phyloP scores from a whole-genome alignment of 2,113 vertebrate species.

The Phasianus colchicus region DNA sequence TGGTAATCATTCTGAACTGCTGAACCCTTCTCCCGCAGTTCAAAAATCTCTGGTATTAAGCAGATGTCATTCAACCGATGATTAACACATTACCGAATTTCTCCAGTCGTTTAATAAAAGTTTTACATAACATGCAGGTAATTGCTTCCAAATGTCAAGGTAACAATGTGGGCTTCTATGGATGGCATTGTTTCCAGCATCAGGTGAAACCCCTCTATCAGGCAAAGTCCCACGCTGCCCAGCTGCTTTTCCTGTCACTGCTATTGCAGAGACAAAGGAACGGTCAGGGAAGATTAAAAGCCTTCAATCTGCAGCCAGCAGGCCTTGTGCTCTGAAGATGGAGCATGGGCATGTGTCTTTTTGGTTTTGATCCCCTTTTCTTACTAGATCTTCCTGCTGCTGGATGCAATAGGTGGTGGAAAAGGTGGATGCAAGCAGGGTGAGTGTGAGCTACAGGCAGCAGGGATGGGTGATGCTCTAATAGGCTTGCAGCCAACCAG shows the following conservation, averaged over 20 bases:
- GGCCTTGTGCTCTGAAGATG: neutral
- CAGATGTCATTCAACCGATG: constrained; percentile 66
- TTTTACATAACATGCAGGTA: constrained; percentile 63
- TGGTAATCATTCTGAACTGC: constrained; percentile 65
- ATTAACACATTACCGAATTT: constrained; percentile 74
- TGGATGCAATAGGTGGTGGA: neutral
- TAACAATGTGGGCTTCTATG: constrained; percentile 45
- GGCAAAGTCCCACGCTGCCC: neutral
- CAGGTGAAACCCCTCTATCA: neutral
- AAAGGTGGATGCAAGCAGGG: neutral
- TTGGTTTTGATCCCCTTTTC: neutral
- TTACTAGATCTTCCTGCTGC: neutral
- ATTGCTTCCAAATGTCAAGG: constrained; percentile 75
- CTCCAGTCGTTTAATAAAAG: constrained; percentile 50
- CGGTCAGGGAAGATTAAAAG: neutral
- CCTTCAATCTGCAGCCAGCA: accelerated
- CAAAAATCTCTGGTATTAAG: constrained; percentile 19
- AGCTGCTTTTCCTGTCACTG: neutral
- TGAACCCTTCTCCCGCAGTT: constrained; percentile 23
- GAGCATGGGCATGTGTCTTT: neutral
- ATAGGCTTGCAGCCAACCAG: neutral
- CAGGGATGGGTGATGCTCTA: neutral
- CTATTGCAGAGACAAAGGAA: neutral
- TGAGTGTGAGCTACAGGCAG: neutral
- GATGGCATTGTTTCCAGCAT: constrained; percentile 14